Evolutionary conservation across 2,797 vertebrate genomes (phyloP).

Genomic region (Lepus oiostolus): DNA sequence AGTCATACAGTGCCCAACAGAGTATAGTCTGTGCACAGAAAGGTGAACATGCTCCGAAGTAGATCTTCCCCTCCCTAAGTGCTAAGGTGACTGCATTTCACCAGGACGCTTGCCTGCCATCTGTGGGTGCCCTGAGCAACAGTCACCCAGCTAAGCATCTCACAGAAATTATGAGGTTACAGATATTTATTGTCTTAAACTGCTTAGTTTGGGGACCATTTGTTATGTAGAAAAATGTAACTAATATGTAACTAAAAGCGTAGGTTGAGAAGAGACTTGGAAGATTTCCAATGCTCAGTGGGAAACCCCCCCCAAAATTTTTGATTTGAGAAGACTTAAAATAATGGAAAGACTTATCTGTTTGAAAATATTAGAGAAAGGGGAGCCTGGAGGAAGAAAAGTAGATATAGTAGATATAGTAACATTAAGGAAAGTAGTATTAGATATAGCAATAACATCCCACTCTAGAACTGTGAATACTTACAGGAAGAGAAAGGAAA

Average conservation of each 20-base stretch:
- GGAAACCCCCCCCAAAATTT: neutral
- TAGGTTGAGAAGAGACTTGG: neutral
- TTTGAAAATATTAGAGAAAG: neutral
- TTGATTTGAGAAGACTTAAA: conserved; percentile 15
- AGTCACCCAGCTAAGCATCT: neutral
- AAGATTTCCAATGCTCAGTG: neutral
- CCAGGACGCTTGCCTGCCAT: no score
- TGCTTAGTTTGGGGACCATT: neutral
- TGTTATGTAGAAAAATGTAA: neutral
- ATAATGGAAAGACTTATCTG: neutral
- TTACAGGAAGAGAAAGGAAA: neutral
- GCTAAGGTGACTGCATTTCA: neutral
- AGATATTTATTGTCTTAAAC: neutral
- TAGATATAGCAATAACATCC: neutral
- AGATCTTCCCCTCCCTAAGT: neutral
- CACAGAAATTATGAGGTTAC: neutral
- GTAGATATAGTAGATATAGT: neutral
- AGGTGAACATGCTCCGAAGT: neutral
- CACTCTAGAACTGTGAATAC: neutral
- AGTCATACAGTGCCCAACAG: neutral
- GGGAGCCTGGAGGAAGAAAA: neutral
- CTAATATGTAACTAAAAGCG: neutral
- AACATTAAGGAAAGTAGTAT: neutral
- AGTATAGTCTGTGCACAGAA: neutral
- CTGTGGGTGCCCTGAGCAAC: neutral